These are phyloP conservation scores for Galeopsomyia nigrocyanea DNA, from an alignment of 2,888 invertebrate species.

Conservation along the genomic window DNA sequence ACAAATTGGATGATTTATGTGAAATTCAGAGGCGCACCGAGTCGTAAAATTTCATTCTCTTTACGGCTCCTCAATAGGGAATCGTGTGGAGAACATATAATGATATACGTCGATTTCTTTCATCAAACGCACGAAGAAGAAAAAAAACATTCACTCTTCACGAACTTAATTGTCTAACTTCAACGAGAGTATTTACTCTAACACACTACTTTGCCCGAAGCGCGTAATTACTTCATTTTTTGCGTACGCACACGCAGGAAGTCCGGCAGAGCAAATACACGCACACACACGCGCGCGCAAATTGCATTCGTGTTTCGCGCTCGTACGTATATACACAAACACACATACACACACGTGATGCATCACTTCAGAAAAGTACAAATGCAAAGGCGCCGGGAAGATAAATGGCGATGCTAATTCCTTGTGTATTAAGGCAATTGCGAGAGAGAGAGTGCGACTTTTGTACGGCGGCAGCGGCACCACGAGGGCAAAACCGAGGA, in stretches of 20 bases:
- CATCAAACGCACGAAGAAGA: no score
- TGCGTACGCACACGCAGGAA: slow-evolving; percentile 29
- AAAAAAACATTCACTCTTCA: no score
- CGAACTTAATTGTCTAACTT: no score
- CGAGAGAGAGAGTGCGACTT: slow-evolving; percentile 51
- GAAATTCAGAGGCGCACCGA: no score
- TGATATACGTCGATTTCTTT: no score
- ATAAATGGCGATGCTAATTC: slow-evolving; percentile 65
- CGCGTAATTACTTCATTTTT: slow-evolving; percentile 27
- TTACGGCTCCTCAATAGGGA: no score
- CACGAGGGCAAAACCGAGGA: background rate
- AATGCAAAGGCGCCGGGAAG: slow-evolving; percentile 61
- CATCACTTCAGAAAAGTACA: slow-evolving; percentile 59
- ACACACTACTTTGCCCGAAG: no score
- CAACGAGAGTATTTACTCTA: no score
- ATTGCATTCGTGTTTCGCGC: slow-evolving; percentile 57
- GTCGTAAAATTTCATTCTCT: no score
- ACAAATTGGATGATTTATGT: no score
- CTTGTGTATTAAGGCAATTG: slow-evolving; percentile 63
- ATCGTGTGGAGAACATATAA: no score
- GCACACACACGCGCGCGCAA: slow-evolving; percentile 40
- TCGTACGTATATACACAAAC: background rate
- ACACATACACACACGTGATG: slow-evolving; percentile 15
- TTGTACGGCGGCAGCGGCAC: slow-evolving; percentile 19
- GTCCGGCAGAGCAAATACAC: slow-evolving; percentile 18